These are phyloP conservation scores for Caenorhabditis briggsae DNA, from an alignment of 1,140 invertebrate species.

Conservation along the genomic window DNA sequence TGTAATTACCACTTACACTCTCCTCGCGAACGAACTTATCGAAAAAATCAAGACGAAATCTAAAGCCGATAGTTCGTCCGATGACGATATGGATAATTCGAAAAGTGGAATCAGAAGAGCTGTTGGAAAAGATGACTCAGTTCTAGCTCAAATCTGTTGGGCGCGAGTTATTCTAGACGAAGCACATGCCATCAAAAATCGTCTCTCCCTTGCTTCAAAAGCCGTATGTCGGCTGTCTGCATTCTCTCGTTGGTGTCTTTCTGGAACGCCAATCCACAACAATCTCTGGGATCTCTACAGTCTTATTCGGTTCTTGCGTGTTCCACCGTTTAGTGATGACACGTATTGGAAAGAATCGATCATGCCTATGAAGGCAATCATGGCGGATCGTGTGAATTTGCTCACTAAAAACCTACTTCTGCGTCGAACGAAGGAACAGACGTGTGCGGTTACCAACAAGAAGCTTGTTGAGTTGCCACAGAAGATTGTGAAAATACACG, in stretches of 20 bases:
- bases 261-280: conserved; percentile 95
- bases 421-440: conserved; percentile 72
- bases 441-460: conserved; percentile 66
- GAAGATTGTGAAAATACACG: conserved; percentile 64
- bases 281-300: conserved; percentile 90
- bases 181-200: conserved; percentile 90
- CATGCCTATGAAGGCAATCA: conserved; percentile 37
- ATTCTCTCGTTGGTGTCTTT: conserved; percentile 86
- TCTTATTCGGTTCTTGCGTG: conserved; percentile 80
- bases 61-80: no score
- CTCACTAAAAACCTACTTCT: conserved; percentile 72
- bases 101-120: neutral
- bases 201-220: conserved; percentile 85
- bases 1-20: conserved; percentile 81
- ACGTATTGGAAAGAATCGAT: conserved; percentile 80
- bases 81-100: no score
- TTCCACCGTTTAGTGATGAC: conserved; percentile 82
- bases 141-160: conserved; percentile 84
- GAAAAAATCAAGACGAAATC: conserved; percentile 53
- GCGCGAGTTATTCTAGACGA: conserved; percentile 91
- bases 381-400: conserved; percentile 67
- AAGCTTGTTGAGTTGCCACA: conserved; percentile 66
- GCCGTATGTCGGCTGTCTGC: conserved; percentile 83
- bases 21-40: conserved; percentile 79
- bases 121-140: conserved; percentile 64